phyloP scores from a whole-genome alignment of 2,888 invertebrate species.

The Cyrtodaria siliqua region DNA sequence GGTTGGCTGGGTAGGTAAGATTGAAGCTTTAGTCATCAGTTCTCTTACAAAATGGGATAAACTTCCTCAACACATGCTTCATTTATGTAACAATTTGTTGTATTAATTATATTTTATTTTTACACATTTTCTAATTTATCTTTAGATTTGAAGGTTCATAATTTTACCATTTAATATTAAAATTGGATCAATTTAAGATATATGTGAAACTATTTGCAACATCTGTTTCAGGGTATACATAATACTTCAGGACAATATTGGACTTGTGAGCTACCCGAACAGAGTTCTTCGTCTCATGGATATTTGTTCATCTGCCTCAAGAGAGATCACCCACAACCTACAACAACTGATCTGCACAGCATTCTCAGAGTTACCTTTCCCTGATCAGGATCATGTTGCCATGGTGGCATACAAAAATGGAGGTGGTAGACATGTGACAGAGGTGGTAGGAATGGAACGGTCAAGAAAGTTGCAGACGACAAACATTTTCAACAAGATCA shows the following conservation, averaged over 20 bases:
- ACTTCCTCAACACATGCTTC: no score
- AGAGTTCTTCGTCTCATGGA: background rate
- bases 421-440: background rate
- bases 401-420: constrained; percentile 24
- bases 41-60: no score
- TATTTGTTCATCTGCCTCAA: background rate
- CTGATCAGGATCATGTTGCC: constrained; percentile 41
- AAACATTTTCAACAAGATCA: constrained; percentile 50
- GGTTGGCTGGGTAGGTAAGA: no score
- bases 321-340: constrained; percentile 14
- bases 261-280: background rate
- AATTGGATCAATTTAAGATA: background rate
- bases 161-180: no score
- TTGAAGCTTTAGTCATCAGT: no score
- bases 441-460: background rate
- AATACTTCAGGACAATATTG: background rate
- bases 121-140: no score
- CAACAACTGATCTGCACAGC: background rate
- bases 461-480: constrained; percentile 16
- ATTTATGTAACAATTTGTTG: no score
- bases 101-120: no score
- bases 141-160: no score
- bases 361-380: constrained; percentile 42
- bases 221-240: constrained; percentile 21
- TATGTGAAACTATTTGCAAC: background rate